Evolutionary conservation across 2,797 vertebrate species (phyloP).

Genomic region (Xenopus petersii): DNA sequence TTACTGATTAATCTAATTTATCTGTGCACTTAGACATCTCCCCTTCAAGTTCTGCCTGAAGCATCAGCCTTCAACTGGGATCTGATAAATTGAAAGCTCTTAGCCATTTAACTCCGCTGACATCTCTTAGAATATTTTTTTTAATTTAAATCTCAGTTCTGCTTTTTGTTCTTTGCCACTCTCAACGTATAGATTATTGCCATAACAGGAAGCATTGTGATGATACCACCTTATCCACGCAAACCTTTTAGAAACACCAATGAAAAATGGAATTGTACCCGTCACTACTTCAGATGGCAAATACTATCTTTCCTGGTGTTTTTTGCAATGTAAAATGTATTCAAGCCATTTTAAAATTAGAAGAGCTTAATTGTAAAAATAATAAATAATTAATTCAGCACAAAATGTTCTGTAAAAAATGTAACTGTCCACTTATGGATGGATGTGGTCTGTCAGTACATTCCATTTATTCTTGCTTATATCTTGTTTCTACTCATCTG

Average conservation of each 20-base stretch:
- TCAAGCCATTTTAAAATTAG: too few relatives aligned
- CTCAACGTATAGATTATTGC: background rate
- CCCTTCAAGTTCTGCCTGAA: conserved; percentile 55
- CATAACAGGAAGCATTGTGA: background rate
- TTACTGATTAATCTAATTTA: conserved; percentile 55
- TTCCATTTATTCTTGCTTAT: too few relatives aligned
- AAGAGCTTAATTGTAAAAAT: too few relatives aligned
- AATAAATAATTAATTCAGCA: too few relatives aligned
- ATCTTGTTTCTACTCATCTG: too few relatives aligned
- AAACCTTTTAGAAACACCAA: background rate
- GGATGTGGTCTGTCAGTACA: too few relatives aligned
- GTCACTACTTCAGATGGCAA: too few relatives aligned
- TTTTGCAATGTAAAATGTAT: too few relatives aligned
- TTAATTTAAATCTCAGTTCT: background rate
- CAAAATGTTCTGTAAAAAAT: too few relatives aligned
- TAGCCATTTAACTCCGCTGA: conserved; percentile 30
- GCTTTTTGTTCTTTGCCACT: background rate
- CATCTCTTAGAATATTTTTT: background rate
- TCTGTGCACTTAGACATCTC: conserved; percentile 53
- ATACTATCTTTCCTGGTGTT: too few relatives aligned
- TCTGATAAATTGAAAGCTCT: conserved; percentile 34
- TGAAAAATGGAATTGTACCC: background rate
- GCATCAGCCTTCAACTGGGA: conserved; percentile 17
- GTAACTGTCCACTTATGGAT: too few relatives aligned
- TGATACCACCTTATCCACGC: background rate